These are phyloP conservation scores for Fistularia tabacaria DNA, from an alignment of 2,797 vertebrate genomes.

Conservation along the genomic window DNA sequence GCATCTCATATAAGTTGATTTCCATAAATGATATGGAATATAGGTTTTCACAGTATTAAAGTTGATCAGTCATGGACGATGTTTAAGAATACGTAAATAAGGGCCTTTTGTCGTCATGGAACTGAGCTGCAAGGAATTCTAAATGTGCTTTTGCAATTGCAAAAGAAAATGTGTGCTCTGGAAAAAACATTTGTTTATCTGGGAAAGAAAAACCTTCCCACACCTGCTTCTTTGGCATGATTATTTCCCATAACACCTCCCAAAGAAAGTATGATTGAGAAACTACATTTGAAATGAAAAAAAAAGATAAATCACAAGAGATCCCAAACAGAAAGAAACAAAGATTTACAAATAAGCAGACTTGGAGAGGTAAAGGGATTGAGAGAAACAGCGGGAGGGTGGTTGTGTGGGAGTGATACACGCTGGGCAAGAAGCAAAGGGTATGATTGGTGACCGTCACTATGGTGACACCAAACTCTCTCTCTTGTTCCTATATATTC, in stretches of 20 bases:
- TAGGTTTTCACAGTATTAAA: no score
- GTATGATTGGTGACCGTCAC: conserved; percentile 68
- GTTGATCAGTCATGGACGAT: no score
- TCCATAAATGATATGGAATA: no score
- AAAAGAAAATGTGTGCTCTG: not conserved
- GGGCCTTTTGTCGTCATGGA: not conserved
- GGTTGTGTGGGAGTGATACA: conserved; percentile 66
- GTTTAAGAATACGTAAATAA: not conserved
- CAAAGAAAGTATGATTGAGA: not conserved
- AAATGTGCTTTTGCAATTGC: not conserved
- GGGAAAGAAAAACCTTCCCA: not conserved
- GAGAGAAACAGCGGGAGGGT: conserved; percentile 40
- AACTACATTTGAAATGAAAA: not conserved
- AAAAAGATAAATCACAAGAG: not conserved
- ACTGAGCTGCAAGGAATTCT: not conserved
- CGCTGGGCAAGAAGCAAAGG: conserved; percentile 68
- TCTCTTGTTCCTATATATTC: conserved; percentile 6
- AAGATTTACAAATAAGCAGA: conserved; percentile 13
- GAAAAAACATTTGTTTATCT: not conserved
- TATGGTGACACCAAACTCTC: conserved; percentile 57
- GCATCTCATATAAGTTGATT: no score
- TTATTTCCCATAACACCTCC: not conserved
- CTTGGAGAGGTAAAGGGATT: conserved; percentile 31
- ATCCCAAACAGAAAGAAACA: not conserved
- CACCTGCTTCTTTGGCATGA: conserved; percentile 7